These are phyloP conservation scores for Tenthredo scrophulariae DNA, from an alignment of 2,888 invertebrate species.

Conservation along the genomic window DNA sequence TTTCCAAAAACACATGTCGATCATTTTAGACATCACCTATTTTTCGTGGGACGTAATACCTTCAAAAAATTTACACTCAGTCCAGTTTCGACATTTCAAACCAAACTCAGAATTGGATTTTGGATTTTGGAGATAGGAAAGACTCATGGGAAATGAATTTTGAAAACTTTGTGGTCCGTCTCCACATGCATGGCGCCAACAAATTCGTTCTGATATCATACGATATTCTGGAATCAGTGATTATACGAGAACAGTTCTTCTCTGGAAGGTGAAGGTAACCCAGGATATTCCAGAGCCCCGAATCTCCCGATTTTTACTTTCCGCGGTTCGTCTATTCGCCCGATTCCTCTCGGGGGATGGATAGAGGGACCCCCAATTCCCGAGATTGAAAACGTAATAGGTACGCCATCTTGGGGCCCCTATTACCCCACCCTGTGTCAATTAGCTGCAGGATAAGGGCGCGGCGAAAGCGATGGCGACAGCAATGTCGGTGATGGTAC, in stretches of 20 bases:
- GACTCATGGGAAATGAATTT: not conserved
- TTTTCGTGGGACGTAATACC: not conserved
- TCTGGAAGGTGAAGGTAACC: not conserved
- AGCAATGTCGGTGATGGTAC: not conserved
- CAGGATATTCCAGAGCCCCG: not conserved
- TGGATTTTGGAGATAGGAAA: not conserved
- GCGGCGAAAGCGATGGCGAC: slow-evolving; percentile 45
- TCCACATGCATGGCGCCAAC: not conserved
- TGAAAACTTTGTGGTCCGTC: not conserved
- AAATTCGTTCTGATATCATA: not conserved
- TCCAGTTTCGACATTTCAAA: not conserved
- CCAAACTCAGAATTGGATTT: not conserved
- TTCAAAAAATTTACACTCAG: not conserved
- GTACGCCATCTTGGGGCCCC: slow-evolving; percentile 73
- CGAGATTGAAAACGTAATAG: slow-evolving; percentile 76
- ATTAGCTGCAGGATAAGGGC: slow-evolving; percentile 69
- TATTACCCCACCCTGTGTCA: slow-evolving; percentile 72
- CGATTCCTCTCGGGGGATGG: not conserved
- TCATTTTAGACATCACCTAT: not conserved
- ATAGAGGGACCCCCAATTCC: slow-evolving; percentile 52
- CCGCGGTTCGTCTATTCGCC: not conserved
- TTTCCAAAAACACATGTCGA: not conserved
- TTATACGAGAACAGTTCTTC: not conserved
- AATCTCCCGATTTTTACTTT: not conserved
- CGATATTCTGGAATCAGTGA: not conserved